Percentiles rank a stretch among this genome's conserved stretches.
Conservation (phyloP, 1,140 invertebrate species). For the Bemisia tabaci region DNA sequence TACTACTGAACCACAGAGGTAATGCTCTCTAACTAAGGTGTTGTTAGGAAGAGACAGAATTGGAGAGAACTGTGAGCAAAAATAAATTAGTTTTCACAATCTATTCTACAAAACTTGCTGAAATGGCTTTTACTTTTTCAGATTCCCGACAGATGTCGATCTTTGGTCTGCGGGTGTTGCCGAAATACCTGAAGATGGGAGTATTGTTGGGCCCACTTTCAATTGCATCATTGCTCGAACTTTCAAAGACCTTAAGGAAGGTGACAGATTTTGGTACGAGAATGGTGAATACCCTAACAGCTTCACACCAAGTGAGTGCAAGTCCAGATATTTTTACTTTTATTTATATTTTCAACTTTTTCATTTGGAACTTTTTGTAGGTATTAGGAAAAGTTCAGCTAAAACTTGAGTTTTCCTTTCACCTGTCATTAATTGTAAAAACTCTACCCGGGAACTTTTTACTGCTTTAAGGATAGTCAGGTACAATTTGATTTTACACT, state of each 20-base stretch:
- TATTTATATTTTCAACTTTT: not conserved
- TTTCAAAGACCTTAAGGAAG: slow-evolving; percentile 75
- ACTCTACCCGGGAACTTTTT: too few species aligned
- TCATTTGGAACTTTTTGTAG: not conserved
- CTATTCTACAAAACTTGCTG: too few species aligned
- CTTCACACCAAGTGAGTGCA: slow-evolving; percentile 51
- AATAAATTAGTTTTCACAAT: too few species aligned
- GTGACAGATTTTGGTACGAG: slow-evolving; percentile 78
- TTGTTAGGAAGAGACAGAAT: too few species aligned
- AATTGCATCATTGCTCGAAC: slow-evolving; percentile 92
- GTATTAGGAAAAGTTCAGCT: not conserved
- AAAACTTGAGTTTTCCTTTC: not conserved
- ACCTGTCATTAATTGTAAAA: not conserved
- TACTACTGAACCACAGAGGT: too few species aligned
- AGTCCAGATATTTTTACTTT: not conserved
- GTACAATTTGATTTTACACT: too few species aligned
- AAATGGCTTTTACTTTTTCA: too few species aligned
- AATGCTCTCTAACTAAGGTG: too few species aligned
- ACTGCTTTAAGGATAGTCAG: too few species aligned
- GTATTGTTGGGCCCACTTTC: slow-evolving; percentile 87
- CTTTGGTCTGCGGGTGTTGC: slow-evolving; percentile 87
- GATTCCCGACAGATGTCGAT: slow-evolving; percentile 74
- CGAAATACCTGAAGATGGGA: slow-evolving; percentile 66
- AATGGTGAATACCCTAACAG: slow-evolving; percentile 53
- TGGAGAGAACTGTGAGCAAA: too few species aligned